These are phyloP conservation scores for Notamacropus eugenii DNA, from an alignment of 2,797 vertebrate genomes.

Conservation along the genomic window DNA sequence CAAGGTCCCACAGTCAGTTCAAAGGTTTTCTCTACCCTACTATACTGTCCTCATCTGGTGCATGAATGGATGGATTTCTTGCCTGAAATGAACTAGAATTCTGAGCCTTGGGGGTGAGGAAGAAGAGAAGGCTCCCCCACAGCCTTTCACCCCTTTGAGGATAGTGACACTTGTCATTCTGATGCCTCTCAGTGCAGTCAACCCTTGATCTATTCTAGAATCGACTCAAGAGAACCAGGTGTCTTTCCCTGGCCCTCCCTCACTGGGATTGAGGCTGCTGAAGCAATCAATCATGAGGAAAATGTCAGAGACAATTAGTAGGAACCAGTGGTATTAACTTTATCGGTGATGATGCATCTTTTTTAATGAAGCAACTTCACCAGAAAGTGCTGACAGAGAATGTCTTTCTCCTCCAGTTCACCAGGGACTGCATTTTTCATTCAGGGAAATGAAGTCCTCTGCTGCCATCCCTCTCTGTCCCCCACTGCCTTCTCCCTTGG, in stretches of 20 bases:
- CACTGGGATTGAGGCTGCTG: slow-evolving; percentile 35
- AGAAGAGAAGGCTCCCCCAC: background rate
- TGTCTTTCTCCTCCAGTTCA: slow-evolving; percentile 59
- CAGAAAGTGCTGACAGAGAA: slow-evolving; percentile 64
- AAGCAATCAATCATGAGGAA: slow-evolving; percentile 38
- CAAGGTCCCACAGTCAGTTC: background rate
- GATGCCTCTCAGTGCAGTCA: background rate
- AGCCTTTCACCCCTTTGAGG: background rate
- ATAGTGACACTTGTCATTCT: background rate
- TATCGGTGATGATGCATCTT: slow-evolving; percentile 56
- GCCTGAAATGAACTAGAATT: background rate
- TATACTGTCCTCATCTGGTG: background rate
- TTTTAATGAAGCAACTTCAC: slow-evolving; percentile 60
- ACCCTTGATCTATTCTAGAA: background rate
- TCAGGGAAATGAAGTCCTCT: slow-evolving; percentile 34
- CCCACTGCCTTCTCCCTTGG: background rate
- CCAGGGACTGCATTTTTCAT: slow-evolving; percentile 51
- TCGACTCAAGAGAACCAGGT: background rate
- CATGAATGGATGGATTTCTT: background rate
- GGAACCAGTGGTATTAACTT: slow-evolving; percentile 59
- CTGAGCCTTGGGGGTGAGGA: background rate
- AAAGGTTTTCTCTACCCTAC: background rate
- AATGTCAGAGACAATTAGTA: slow-evolving; percentile 72
- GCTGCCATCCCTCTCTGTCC: background rate
- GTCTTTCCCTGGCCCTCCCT: slow-evolving; percentile 49